Evolutionary conservation across 2,888 invertebrate genomes (phyloP), one percentile per base, ranked within the genome.

Genomic region (Torymus auratus): DNA sequence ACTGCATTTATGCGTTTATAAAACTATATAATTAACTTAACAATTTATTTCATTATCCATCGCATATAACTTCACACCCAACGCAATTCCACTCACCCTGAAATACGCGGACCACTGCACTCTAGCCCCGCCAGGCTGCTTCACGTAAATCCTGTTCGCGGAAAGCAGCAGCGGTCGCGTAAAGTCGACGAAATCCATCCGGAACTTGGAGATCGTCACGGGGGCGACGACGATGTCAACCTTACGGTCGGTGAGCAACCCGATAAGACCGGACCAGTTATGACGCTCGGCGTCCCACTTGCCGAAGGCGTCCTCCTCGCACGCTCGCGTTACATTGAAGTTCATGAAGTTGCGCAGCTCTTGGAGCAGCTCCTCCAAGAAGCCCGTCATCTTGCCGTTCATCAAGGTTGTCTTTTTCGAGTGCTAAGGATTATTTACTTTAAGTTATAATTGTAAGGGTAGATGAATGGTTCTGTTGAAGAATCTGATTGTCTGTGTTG

Each of bases 51-150:
- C 20, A 20, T 2, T 20, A 20, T n/a, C n/a, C 20, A 20, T 20
- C 20, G 2, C 20, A 20, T 20, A 20, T 20, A 20, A 20, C 20
- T 1, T 20, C 2, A 1, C 2, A 20, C 20, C 20, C 20, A 1
- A 20, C 20, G 1, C 20, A 20, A 20, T 20, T 20, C 11, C 11
- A 69, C 74, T 13, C 55, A 89, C 89, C 84, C 85, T 82, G 15
- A 89, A 86, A 61, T 89, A 88, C 7, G 85, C 85, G 2, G 85
- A 82, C 89, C 88, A 89, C 13, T 85, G 84, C 3, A 89, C 82
- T 0, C 68, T 61, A 0, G 83, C 70, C 7, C 71, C 76, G 12
- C 72, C 72, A 0, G 84, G 86, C 62, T 85, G 74, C 60, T 82
- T 86, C 15, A 89, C 76, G 67, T 87, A 88, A 62, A 89, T 82